Conservation (phyloP, 2,113 vertebrate genomes). For the Neofelis nebulosa region DNA sequence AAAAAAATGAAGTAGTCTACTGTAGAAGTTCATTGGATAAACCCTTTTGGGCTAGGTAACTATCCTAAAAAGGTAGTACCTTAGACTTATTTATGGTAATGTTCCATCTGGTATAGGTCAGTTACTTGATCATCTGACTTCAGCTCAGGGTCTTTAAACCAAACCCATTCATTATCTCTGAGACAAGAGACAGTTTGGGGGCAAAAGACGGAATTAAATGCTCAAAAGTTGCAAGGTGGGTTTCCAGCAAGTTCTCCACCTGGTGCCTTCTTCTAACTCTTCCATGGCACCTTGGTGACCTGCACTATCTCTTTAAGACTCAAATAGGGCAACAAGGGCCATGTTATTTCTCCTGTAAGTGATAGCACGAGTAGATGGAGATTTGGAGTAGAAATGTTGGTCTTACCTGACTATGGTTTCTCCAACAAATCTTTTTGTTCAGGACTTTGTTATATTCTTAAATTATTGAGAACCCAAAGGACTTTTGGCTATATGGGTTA, state of each 20-base stretch:
- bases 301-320: not conserved
- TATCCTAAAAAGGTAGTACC: not conserved
- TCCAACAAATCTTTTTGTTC: not conserved
- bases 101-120: not conserved
- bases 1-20: not conserved
- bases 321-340: not conserved
- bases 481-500: not conserved
- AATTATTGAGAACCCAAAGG: not conserved
- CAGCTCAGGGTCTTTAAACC: not conserved
- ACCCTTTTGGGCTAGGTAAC: not conserved
- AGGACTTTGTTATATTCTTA: not conserved
- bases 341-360: not conserved
- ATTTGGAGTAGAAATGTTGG: not conserved
- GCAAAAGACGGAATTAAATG: rapidly evolving
- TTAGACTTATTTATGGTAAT: not conserved
- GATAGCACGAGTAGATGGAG: not conserved
- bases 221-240: not conserved
- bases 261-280: not conserved
- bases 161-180: not conserved
- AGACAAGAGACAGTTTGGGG: not conserved
- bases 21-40: not conserved
- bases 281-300: not conserved
- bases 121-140: not conserved
- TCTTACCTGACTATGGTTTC: not conserved
- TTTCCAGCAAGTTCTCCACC: not conserved